Conservation (phyloP, 2,113 vertebrate genomes). For the Cryptotis parvus region DNA sequence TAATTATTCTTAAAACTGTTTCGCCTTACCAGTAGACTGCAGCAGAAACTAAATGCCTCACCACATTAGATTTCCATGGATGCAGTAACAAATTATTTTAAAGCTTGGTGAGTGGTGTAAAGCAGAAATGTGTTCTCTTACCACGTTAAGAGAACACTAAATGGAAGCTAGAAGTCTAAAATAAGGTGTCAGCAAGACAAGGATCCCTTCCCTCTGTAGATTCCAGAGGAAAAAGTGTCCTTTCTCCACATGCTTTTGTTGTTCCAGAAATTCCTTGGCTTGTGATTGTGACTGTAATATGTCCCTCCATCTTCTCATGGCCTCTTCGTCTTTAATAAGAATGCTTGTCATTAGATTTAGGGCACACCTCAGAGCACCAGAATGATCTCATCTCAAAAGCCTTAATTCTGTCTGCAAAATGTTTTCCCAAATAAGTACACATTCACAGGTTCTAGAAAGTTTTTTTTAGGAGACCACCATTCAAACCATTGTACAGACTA, state of each 20-base stretch:
- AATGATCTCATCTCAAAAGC: neutral
- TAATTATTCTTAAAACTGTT: neutral
- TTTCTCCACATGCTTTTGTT: neutral
- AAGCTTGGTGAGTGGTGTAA: neutral
- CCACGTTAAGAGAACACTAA: no score
- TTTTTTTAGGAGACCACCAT: neutral
- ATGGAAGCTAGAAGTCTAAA: neutral
- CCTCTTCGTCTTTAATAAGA: neutral
- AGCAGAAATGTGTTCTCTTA: neutral
- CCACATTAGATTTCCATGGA: neutral
- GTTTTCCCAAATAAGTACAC: neutral
- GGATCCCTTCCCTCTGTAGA: neutral
- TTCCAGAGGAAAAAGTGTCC: neutral
- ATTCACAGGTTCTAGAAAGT: neutral
- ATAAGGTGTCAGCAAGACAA: neutral
- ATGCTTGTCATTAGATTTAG: neutral
- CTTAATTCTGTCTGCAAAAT: conserved; percentile 35
- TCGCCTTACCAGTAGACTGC: neutral
- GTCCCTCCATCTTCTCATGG: neutral
- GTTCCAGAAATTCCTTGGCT: neutral
- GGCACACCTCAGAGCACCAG: neutral
- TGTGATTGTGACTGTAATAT: neutral
- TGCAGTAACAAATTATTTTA: neutral
- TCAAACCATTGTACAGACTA: neutral
- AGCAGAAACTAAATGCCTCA: neutral